Evolutionary conservation across 2,888 invertebrate species (phyloP).

Genomic region (Pollenia angustigena): DNA sequence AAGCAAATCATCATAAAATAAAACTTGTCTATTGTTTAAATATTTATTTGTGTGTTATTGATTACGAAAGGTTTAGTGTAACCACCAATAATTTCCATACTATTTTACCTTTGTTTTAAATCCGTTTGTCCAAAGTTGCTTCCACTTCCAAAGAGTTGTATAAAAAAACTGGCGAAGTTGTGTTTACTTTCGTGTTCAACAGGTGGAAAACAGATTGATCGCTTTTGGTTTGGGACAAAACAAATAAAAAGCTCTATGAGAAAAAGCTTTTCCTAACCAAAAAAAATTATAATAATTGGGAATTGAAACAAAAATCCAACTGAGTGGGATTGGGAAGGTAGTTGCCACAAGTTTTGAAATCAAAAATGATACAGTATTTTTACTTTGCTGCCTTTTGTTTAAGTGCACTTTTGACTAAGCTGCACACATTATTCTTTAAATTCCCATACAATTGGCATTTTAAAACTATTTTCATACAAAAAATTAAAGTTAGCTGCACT

Average conservation of each 20-base stretch:
- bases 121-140: neutral
- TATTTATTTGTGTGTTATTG: conserved; percentile 1
- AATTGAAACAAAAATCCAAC: neutral
- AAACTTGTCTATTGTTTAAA: neutral
- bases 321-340: no score
- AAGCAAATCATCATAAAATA: neutral
- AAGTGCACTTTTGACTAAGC: no score
- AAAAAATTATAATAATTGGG: neutral
- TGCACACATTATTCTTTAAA: no score
- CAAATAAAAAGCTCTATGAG: conserved; percentile 17
- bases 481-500: no score
- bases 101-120: neutral
- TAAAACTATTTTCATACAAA: no score
- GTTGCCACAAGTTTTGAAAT: neutral
- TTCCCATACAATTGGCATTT: no score
- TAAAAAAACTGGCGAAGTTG: conserved; percentile 27
- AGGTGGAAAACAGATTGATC: conserved; percentile 47
- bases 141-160: conserved; percentile 13
- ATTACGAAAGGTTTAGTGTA: conserved; percentile 25
- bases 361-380: no score
- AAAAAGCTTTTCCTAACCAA: conserved; percentile 30
- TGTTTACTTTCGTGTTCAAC: conserved; percentile 14
- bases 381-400: no score
- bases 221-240: conserved; percentile 5
- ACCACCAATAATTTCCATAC: neutral